Evolutionary conservation across 1,140 invertebrate genomes (phyloP).

Genomic region (Bombus balteatus): DNA sequence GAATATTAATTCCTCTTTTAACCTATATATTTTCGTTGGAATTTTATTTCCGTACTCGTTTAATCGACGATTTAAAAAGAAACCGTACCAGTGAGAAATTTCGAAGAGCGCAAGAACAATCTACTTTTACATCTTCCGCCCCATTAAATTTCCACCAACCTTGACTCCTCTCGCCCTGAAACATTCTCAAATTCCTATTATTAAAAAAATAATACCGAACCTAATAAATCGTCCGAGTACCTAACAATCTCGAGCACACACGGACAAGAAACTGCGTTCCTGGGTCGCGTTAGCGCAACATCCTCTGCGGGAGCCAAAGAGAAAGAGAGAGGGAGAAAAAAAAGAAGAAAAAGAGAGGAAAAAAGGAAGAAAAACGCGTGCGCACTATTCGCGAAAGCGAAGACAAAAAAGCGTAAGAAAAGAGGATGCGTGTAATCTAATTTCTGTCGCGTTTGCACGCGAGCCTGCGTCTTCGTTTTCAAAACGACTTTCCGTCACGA

Average conservation of each 20-base stretch:
- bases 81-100: too few relatives aligned
- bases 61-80: too few relatives aligned
- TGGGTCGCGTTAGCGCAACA: background rate
- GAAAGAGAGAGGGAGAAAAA: background rate
- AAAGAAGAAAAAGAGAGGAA: too few relatives aligned
- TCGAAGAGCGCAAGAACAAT: background rate
- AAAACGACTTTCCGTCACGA: background rate
- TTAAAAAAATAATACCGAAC: background rate
- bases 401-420: background rate
- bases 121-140: background rate
- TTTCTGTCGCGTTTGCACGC: constrained; percentile 21
- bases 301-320: background rate
- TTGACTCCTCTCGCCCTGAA: background rate
- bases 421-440: constrained; percentile 25
- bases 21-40: background rate
- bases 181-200: background rate
- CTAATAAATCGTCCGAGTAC: background rate
- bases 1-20: background rate
- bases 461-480: constrained; percentile 18
- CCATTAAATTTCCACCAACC: background rate
- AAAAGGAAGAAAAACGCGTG: background rate
- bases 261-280: background rate
- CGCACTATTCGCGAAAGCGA: background rate
- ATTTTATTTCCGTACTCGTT: too few relatives aligned
- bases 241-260: too few relatives aligned